Conservation (phyloP, 2,888 invertebrate genomes). For the Macroteleia sp. region DNA sequence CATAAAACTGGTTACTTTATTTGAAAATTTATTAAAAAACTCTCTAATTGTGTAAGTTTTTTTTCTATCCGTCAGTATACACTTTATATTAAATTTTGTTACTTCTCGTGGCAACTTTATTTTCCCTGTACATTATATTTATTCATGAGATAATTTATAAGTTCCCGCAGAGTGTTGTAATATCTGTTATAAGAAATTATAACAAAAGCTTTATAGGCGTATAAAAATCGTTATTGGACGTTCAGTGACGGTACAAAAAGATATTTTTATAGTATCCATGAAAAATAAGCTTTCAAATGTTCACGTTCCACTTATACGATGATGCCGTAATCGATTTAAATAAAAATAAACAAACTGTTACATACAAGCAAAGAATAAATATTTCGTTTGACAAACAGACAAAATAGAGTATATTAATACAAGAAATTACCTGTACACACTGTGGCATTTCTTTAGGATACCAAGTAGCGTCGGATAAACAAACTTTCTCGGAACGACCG, state of each 20-base stretch:
- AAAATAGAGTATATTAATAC: no score
- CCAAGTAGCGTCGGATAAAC: constrained; percentile 97
- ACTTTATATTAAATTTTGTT: no score
- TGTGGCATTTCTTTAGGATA: constrained; percentile 94
- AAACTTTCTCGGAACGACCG: constrained; percentile 93
- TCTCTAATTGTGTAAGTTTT: no score
- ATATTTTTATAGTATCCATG: constrained; percentile 25
- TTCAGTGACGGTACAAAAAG: not conserved
- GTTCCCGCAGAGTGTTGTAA: constrained; percentile 12
- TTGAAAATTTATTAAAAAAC: not conserved
- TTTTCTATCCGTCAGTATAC: no score
- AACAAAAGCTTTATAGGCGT: not conserved
- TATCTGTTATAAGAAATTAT: not conserved
- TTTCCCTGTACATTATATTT: constrained; percentile 8
- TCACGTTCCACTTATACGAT: constrained; percentile 25
- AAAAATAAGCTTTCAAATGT: constrained; percentile 9
- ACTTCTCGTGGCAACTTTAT: no score
- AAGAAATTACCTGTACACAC: constrained; percentile 88
- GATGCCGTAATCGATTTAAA: no score
- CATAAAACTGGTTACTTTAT: no score
- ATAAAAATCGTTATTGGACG: constrained; percentile 6
- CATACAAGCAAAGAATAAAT: constrained; percentile 2
- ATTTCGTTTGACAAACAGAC: no score
- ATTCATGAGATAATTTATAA: constrained; percentile 29
- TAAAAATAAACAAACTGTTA: constrained; percentile 16